Conservation (phyloP, 2,113 vertebrate genomes). For the Dasyurus viverrinus region DNA sequence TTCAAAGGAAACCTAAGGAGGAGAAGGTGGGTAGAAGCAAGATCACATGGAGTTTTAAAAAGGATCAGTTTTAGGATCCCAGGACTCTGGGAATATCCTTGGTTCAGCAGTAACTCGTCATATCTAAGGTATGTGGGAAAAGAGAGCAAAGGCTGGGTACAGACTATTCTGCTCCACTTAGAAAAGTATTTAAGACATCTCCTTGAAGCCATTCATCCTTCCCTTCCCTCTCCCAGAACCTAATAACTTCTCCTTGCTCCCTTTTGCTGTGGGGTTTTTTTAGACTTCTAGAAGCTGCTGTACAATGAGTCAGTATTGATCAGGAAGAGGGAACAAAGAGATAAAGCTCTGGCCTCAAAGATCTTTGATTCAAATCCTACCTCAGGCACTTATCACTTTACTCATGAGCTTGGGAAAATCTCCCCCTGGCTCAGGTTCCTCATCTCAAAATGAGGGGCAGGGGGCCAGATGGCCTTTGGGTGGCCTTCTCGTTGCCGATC, state of each 20-base stretch:
- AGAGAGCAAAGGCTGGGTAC: neutral
- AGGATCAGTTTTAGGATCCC: neutral
- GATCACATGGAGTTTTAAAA: neutral
- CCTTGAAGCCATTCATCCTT: neutral
- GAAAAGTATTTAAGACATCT: neutral
- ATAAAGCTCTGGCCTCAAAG: neutral
- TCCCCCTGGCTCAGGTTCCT: neutral
- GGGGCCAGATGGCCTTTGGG: neutral
- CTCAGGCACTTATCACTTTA: neutral
- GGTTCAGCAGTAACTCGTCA: neutral
- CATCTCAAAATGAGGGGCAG: neutral
- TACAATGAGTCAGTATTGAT: slow-evolving; percentile 15
- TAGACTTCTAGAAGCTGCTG: neutral
- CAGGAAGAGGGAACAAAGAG: neutral
- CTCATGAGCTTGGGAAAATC: neutral
- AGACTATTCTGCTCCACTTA: neutral
- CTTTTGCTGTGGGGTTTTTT: neutral
- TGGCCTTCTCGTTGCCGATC: neutral
- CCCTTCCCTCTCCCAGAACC: neutral
- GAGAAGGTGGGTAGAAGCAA: neutral
- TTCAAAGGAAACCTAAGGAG: slow-evolving; percentile 30
- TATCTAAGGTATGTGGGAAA: neutral
- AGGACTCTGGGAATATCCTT: neutral
- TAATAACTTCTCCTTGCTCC: neutral
- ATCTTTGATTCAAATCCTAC: neutral